Conservation (phyloP, 2,888 invertebrate species). For the Phrixothrix hirtus region DNA sequence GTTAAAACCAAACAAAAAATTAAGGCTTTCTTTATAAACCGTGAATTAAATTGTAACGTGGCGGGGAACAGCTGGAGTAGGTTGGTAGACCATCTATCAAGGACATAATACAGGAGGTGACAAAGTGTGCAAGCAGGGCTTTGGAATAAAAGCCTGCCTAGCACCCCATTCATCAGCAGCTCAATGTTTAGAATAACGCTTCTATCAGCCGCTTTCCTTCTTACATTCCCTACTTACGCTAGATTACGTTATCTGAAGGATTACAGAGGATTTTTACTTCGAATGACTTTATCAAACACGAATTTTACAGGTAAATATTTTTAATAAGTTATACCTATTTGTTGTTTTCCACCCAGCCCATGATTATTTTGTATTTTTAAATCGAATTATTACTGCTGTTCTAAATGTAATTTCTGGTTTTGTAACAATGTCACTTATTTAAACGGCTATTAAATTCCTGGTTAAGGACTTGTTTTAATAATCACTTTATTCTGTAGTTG, state of each 20-base stretch:
- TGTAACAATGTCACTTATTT: too few species aligned
- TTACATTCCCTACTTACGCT: slow-evolving; percentile 43
- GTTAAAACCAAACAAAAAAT: slow-evolving; percentile 3
- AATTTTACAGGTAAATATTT: too few species aligned
- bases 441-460: too few species aligned
- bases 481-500: too few species aligned
- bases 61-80: slow-evolving; percentile 50
- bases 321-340: too few species aligned
- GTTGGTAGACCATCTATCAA: slow-evolving; percentile 51
- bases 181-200: slow-evolving; percentile 48
- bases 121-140: slow-evolving; percentile 53
- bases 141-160: slow-evolving; percentile 47
- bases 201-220: slow-evolving; percentile 42
- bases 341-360: too few species aligned
- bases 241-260: slow-evolving; percentile 46
- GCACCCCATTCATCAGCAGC: slow-evolving; percentile 51
- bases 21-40: slow-evolving; percentile 37
- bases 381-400: too few species aligned
- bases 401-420: too few species aligned
- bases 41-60: slow-evolving; percentile 53
- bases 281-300: slow-evolving; percentile 20
- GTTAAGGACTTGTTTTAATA: too few species aligned
- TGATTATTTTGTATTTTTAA: too few species aligned
- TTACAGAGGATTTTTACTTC: slow-evolving; percentile 35
- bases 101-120: slow-evolving; percentile 52